Base-by-base conservation (phyloP, 2,797 vertebrate genomes). In the Lacerta bilineata region DNA sequence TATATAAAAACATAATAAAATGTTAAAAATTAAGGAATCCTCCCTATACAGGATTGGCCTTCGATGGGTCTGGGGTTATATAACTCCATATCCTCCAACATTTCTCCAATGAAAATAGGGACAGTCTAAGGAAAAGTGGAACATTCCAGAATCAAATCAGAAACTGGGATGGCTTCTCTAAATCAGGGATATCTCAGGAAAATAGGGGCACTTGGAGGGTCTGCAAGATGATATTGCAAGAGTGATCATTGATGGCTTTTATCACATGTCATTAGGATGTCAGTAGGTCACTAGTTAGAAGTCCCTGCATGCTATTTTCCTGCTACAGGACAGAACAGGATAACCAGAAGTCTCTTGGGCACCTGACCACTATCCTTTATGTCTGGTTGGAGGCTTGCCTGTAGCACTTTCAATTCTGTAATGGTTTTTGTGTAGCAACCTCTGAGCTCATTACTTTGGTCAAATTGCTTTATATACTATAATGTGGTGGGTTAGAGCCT, bases 381-480 rank as follows among this genome's bases (percentile, higher is more conserved):
- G 81, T 91, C 79, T 91, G 84, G 93, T 93, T 94, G 92, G 93
- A 90, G 25, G 39, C 29, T 93, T 85, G 91, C 95, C 95, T 93
- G 94, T 91, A 96, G 96, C 83, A 88, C 91, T 94, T 95, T 89
- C 93, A 93, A 66, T 89, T 93, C 78, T 33, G 92, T 96, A 93
- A 93, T 89, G 64, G 93, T 91, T 92, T 93, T 93, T 94, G 86
- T 94, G 91, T 94, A 93, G 92, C 94, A 95, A 85, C 95, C 95
- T 89, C 88, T 95, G 94, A 96, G 94, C 93, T 96, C 95, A 97
- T 97, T 97, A 96, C 93, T 96, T 88, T 88, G 91, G 84, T 87
- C 92, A 97, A 97, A 97, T 97, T 94, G 95, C 95, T 97, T 96
- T 94, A 93, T 96, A 85, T 92, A 93, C 89, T 91, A 80, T 95